Percentiles rank a stretch among this genome's conserved stretches.
phyloP scores from a whole-genome alignment of 2,888 invertebrate genomes.

The Cryptus armator region DNA sequence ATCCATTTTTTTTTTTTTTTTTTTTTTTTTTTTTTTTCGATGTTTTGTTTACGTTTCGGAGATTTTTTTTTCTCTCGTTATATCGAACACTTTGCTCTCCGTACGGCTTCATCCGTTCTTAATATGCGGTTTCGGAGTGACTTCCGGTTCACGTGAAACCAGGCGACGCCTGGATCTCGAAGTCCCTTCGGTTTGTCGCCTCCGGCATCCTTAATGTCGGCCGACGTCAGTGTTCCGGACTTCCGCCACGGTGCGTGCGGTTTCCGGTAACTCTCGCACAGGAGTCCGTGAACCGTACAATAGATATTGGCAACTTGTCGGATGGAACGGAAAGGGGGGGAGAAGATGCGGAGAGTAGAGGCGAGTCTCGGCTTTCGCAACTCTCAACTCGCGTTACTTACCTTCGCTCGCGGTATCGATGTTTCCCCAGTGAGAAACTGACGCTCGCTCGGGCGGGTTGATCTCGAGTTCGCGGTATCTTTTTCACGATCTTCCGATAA shows the following conservation, averaged over 20 bases:
- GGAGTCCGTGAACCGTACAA: not conserved
- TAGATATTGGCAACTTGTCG: conserved; percentile 20
- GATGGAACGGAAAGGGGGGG: conserved; percentile 1
- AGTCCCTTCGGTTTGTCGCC: conserved; percentile 63
- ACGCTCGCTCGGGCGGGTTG: conserved; percentile 60
- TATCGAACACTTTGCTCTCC: not conserved
- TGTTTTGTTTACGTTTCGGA: not conserved
- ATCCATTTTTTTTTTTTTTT: too few relatives aligned
- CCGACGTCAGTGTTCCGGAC: conserved; percentile 72
- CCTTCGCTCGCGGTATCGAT: conserved; percentile 68
- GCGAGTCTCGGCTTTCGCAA: conserved; percentile 33
- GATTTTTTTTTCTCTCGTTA: not conserved
- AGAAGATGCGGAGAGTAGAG: conserved; percentile 34
- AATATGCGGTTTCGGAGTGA: conserved; percentile 70
- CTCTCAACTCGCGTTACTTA: conserved; percentile 65
- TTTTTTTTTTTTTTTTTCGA: too few relatives aligned
- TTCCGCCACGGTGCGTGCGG: conserved; percentile 82
- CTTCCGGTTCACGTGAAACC: conserved; percentile 73
- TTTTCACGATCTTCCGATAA: not conserved
- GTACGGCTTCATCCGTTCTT: conserved; percentile 65
- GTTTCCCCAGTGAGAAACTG: conserved; percentile 67
- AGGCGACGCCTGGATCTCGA: conserved; percentile 47
- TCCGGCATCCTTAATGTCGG: conserved; percentile 71
- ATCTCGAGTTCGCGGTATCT: conserved; percentile 13
- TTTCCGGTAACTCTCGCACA: conserved; percentile 77